Evolutionary conservation across 2,113 vertebrate genomes (phyloP), one percentile per base, ranked within the genome.

Genomic region (Eurystomus gularis): DNA sequence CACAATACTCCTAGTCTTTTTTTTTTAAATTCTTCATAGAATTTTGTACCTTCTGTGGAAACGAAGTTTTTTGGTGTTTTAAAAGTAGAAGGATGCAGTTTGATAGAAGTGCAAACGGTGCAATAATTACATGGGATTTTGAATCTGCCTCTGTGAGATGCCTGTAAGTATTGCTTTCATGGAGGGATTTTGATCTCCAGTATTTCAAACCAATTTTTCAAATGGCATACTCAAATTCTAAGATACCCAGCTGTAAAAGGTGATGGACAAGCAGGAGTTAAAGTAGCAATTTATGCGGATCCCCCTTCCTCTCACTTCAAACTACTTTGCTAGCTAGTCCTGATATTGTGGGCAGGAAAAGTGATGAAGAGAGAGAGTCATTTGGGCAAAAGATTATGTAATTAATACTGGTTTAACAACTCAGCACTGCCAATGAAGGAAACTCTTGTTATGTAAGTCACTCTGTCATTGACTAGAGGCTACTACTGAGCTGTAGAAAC

Each of bases 101-200:
- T 97, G 77, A 96, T 98, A 96, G 97, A 93, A 98, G 96, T 69
- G 65, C 88, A 95, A 96, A 94, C 16, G 97, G 97, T 66, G 72
- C 91, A 49, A 97, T 98, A 86, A 97, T 97, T 93, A 57, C 98
- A 51, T 98, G 98, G 97, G 94, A 97, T 90, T 98, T 98, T 80
- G 58, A 96, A 88, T 48, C 93, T 75, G 85, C 71, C 25, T 95
- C 86, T 81, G 96, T 97, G 84, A 97, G 92, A 94, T 96, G 97
- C 91, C 46, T 98, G 98, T 98, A 97, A 97, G 98, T 98, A 83
- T 82, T 78, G 42, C 28, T 87, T 93, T 66, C 44, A 21, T 72
- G 10, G 10, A 69, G 17, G 19, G 25, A 37, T 48, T 94, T 82
- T 72, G 71, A 28, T 72, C 16, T 80, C 28, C 6, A 33, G 7